Percentiles rank a stretch among this genome's conserved stretches.
Evolutionary conservation across 2,797 vertebrate genomes (phyloP).

Genomic region (Potorous gilbertii): DNA sequence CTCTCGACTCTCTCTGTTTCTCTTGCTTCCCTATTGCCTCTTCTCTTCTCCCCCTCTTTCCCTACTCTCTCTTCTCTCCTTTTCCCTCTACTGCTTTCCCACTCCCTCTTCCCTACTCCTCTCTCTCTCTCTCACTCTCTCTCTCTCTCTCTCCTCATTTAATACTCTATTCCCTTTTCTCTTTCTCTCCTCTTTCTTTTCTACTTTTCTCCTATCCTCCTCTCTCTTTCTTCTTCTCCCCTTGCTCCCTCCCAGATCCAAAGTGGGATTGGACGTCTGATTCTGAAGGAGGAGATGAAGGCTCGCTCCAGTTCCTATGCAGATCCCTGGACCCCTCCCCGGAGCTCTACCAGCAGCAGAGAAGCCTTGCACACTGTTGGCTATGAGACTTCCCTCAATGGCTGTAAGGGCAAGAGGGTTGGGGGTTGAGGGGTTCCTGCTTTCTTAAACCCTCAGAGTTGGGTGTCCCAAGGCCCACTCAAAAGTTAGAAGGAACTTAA

Average conservation of each 20-base stretch:
- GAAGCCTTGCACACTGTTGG: conserved; percentile 91
- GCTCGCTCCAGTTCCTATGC: conserved; percentile 93
- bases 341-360: conserved; percentile 94
- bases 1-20: neutral
- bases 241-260: conserved; percentile 87
- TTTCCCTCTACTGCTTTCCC: neutral
- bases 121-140: too few relatives aligned
- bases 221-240: neutral
- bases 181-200: neutral
- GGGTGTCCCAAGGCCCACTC: neutral
- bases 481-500: neutral
- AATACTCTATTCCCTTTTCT: neutral
- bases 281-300: conserved; percentile 99
- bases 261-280: conserved; percentile 95
- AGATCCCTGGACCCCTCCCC: conserved; percentile 93
- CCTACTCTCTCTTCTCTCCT: neutral
- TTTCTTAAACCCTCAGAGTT: neutral
- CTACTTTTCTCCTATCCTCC: conserved; percentile 26
- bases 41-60: neutral
- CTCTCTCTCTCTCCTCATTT: neutral
- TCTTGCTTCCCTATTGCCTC: neutral
- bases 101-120: too few relatives aligned
- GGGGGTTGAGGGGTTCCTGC: neutral
- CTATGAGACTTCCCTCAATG: conserved; percentile 93
- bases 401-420: conserved; percentile 88